A percentile compares a stretch with the other conserved stretches of the same genome.
Evolutionary conservation across 2,888 invertebrate species (phyloP).

Genomic region (Stegana nigrithorax): DNA sequence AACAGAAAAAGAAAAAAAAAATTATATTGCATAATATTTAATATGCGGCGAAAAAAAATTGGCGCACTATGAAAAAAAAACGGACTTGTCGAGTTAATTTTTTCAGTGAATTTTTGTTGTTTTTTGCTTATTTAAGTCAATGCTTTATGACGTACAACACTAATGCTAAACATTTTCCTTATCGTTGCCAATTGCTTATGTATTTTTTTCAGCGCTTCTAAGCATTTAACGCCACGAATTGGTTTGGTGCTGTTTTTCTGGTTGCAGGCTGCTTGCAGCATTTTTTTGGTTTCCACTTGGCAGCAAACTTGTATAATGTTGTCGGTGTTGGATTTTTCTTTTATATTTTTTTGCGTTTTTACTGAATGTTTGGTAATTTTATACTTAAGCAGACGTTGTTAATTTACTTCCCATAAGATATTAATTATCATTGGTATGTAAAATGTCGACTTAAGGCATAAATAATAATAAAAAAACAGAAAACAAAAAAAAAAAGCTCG

Average conservation of each 20-base stretch:
- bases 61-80: too few species aligned
- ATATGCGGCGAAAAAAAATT: too few species aligned
- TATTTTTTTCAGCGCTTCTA: conserved; percentile 22
- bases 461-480: background rate
- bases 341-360: conserved; percentile 45
- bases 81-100: too few species aligned
- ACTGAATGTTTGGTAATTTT: conserved; percentile 40
- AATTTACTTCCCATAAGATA: conserved; percentile 57
- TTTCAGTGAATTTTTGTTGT: background rate
- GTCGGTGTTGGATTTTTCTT: too few species aligned
- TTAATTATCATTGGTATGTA: conserved; percentile 40
- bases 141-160: background rate
- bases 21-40: conserved; percentile 51
- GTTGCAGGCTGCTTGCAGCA: conserved; percentile 35
- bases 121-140: conserved; percentile 4
- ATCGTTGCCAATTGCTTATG: conserved; percentile 1
- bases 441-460: background rate
- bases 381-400: conserved; percentile 33
- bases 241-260: conserved; percentile 30
- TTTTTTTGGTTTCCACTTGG: conserved; percentile 18
- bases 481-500: too few species aligned
- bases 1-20: conserved; percentile 7
- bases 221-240: conserved; percentile 26
- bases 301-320: too few species aligned
- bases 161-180: background rate